These are phyloP conservation scores for Minunthozetes semirufus DNA, from an alignment of 2,888 invertebrate species.

Conservation along the genomic window DNA sequence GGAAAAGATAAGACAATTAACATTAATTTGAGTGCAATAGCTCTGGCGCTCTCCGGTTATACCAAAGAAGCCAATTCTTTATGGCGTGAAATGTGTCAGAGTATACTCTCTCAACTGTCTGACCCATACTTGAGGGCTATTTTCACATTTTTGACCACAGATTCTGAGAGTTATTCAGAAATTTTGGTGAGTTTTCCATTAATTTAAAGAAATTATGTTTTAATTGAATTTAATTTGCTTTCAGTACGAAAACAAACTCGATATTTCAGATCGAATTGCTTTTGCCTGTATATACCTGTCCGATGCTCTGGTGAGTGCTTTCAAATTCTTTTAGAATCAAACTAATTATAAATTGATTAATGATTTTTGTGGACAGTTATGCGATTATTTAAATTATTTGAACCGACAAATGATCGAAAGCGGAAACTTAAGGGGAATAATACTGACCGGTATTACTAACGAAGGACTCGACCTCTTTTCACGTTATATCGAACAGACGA, in stretches of 20 bases:
- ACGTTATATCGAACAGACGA: slow-evolving; percentile 73
- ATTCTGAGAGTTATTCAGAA: slow-evolving; percentile 65
- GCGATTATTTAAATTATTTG: slow-evolving; percentile 67
- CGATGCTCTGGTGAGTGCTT: slow-evolving; percentile 54
- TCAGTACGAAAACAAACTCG: slow-evolving; percentile 73
- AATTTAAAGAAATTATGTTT: background rate
- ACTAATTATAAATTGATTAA: background rate
- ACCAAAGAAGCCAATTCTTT: slow-evolving; percentile 72
- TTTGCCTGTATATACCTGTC: slow-evolving; percentile 79
- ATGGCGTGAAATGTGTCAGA: slow-evolving; percentile 68
- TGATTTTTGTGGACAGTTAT: slow-evolving; percentile 53
- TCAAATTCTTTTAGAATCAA: background rate
- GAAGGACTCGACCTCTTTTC: slow-evolving; percentile 74
- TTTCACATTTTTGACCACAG: slow-evolving; percentile 79
- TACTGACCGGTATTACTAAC: slow-evolving; percentile 63
- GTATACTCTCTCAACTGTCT: slow-evolving; percentile 67
- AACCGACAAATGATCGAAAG: slow-evolving; percentile 63
- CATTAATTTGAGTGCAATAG: slow-evolving; percentile 53
- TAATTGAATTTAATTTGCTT: slow-evolving; percentile 9
- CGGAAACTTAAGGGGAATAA: slow-evolving; percentile 74
- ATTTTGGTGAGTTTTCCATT: slow-evolving; percentile 59
- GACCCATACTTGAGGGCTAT: slow-evolving; percentile 85
- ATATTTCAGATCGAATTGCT: slow-evolving; percentile 80
- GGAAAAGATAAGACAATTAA: slow-evolving; percentile 42
- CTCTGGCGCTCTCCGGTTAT: slow-evolving; percentile 70